phyloP scores from a whole-genome alignment of 1,140 invertebrate species.

The Berghia stephanieae region DNA sequence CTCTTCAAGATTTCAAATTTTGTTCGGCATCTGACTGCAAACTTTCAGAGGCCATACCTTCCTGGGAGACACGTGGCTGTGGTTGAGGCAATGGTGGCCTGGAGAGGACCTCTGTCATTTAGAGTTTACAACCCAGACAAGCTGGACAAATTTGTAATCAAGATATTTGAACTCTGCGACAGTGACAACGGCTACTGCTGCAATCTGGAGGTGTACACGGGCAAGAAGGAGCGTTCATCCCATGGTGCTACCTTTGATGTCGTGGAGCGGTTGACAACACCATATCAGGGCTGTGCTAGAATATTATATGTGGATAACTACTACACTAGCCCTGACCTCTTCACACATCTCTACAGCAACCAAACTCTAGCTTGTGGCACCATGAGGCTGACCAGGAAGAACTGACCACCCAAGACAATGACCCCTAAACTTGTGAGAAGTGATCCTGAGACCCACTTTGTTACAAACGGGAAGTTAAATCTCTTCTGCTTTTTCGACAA shows the following conservation, averaged over 20 bases:
- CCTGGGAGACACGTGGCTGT: constrained; percentile 29
- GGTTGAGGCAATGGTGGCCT: constrained; percentile 33
- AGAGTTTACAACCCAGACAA: constrained; percentile 36
- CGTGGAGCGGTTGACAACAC: not conserved
- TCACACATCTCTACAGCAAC: not conserved
- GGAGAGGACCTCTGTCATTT: constrained; percentile 14
- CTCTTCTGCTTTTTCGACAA: no score
- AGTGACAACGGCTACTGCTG: constrained; percentile 14
- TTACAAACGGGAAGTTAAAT: no score
- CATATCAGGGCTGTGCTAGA: not conserved
- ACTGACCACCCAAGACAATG: no score
- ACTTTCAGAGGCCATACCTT: no score
- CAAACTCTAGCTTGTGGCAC: not conserved
- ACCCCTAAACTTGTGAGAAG: no score
- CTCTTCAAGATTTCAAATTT: no score
- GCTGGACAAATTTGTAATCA: constrained; percentile 36
- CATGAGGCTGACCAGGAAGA: not conserved
- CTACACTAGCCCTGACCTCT: no score
- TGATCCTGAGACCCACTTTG: no score
- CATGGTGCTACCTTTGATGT: constrained; percentile 20
- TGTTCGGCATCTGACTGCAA: no score
- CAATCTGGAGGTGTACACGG: constrained; percentile 21
- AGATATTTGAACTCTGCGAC: constrained; percentile 14
- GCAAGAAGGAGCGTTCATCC: not conserved
- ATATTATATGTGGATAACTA: not conserved